Base-by-base conservation (phyloP, 2,888 invertebrate genomes). In the Lumbricus terrestris region DNA sequence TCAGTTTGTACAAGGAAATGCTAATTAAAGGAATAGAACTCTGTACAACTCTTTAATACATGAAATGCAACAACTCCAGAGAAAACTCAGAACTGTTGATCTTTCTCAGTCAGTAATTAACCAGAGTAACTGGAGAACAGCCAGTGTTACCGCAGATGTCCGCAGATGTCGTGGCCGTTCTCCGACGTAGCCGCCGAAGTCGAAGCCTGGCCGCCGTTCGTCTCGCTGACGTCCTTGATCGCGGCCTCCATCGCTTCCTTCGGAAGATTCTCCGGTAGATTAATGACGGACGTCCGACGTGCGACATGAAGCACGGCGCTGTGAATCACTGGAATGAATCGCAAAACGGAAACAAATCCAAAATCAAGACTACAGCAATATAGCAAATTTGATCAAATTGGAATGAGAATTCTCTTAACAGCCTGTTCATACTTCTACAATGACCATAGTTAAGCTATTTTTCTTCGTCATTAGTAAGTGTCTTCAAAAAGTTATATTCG, bases 21-120 rank as follows among this genome's bases (percentile, higher is more conserved):
- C 69, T 11, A n/a, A n/a, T n/a, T n/a, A 69, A 69, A 69, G n/a
- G 69, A 69, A 69, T 69, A 69, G n/a, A n/a, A 69, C n/a, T n/a
- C 69, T 69, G 69, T 69, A 69, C 69, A 69, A 69, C 69, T n/a
- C 29, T 69, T n/a, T 69, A 69, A 69, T 69, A n/a, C 8, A n/a
- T n/a, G 69, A 69, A 69, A 69, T 69, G 69, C 69, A 69, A 69
- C 69, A 69, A 69, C 29, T n/a, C 69, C 69, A 29, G n/a, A 69
- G 29, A 69, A 69, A 69, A 69, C 69, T 69, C n/a, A n/a, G 69
- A 69, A 69, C 29, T n/a, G 69, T 69, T 69, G 69, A 69, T 69
- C 69, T 69, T n/a, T 69, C 69, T 69, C 69, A 69, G 69, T 69
- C 69, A 69, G n/a, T n/a, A n/a, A n/a, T 69, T 69, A 69, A 69